A percentile compares a stretch with the other conserved stretches of the same genome.
Evolutionary conservation across 2,113 vertebrate genomes (phyloP).

Genomic region (Fregetta grallaria): DNA sequence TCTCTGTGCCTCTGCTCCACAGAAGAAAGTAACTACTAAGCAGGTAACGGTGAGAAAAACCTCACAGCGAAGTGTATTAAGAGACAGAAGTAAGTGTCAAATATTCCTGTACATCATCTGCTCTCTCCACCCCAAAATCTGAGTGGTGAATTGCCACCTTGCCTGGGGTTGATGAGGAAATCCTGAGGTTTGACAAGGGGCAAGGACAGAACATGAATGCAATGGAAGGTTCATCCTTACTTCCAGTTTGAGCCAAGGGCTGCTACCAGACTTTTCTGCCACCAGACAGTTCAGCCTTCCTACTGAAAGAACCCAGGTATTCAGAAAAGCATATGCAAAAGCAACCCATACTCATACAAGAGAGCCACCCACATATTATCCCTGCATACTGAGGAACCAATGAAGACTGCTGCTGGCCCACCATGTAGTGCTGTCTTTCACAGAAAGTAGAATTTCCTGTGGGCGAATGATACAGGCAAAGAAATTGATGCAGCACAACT

Average conservation of each 20-base stretch:
- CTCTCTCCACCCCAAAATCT: not conserved
- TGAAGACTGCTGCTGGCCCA: not conserved
- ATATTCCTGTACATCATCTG: not conserved
- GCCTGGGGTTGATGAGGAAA: not conserved
- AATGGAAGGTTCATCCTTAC: not conserved
- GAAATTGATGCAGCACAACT: not conserved
- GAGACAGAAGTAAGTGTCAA: not conserved
- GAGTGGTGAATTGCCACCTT: not conserved
- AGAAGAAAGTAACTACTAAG: not conserved
- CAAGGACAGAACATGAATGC: not conserved
- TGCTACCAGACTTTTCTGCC: not conserved
- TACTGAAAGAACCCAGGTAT: not conserved
- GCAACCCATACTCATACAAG: accelerated
- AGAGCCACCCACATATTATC: not conserved
- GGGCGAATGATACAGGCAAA: not conserved
- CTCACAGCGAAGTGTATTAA: not conserved
- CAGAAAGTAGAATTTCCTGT: not conserved
- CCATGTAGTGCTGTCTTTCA: not conserved
- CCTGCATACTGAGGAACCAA: not conserved
- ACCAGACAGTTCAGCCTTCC: not conserved
- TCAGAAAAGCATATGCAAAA: not conserved
- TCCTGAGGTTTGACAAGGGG: not conserved
- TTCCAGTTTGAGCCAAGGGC: not conserved
- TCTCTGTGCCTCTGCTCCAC: not conserved
- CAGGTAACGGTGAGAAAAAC: not conserved